These are phyloP conservation scores for Engraulis encrasicolus DNA, from an alignment of 2,113 vertebrate genomes.

Conservation along the genomic window DNA sequence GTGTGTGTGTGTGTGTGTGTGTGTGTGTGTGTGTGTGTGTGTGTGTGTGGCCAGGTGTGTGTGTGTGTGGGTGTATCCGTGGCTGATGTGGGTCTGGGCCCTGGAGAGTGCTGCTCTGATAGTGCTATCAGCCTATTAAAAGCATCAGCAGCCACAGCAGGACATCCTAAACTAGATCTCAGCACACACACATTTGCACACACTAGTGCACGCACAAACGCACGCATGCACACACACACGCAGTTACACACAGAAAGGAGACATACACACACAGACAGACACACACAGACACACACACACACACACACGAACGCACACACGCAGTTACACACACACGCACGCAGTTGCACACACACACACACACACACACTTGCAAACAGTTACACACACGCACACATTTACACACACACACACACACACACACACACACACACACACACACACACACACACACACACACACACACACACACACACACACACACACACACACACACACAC, in stretches of 20 bases:
- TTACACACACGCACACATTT: background rate
- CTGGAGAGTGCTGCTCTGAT: slow-evolving; percentile 36
- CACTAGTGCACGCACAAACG: background rate
- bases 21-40: background rate
- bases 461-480: background rate
- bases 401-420: background rate
- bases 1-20: background rate
- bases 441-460: background rate
- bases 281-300: background rate
- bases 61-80: background rate
- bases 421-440: background rate
- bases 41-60: background rate
- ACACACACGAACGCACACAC: no score
- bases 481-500: background rate
- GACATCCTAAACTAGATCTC: slow-evolving; percentile 74
- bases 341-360: no score
- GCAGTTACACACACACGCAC: no score
- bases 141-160: slow-evolving; percentile 55
- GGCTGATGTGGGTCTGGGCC: slow-evolving; percentile 68
- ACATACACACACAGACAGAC: background rate
- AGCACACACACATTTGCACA: slow-evolving; percentile 29
- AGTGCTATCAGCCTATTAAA: slow-evolving; percentile 63
- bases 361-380: no score
- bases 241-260: background rate
- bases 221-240: background rate